These are phyloP conservation scores for Potamarius usumacintae DNA, from an alignment of 2,113 vertebrate species.

Conservation along the genomic window DNA sequence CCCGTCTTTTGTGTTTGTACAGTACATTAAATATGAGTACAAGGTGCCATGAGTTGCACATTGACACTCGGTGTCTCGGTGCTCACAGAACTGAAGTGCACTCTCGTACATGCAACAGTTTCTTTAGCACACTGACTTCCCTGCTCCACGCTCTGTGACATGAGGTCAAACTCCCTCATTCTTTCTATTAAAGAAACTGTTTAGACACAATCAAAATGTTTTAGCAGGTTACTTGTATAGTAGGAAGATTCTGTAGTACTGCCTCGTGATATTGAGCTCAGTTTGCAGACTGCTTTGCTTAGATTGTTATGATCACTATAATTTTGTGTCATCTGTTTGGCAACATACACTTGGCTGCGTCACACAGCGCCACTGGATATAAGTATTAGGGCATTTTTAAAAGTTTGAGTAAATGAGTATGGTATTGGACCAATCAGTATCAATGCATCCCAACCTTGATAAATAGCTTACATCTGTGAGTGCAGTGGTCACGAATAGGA, in stretches of 20 bases:
- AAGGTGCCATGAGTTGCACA: background rate
- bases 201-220: background rate
- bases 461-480: constrained; percentile 79
- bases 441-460: background rate
- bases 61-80: background rate
- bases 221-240: background rate
- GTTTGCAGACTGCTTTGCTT: background rate
- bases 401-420: background rate
- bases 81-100: background rate
- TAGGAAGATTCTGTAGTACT: background rate
- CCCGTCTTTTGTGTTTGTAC: too few species aligned
- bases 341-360: background rate
- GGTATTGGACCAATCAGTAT: background rate
- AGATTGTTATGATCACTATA: background rate
- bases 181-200: background rate
- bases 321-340: background rate
- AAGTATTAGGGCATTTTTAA: background rate
- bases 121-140: background rate
- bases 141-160: background rate
- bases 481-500: constrained; percentile 73
- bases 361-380: background rate
- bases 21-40: background rate
- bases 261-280: background rate
- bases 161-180: background rate
- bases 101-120: background rate